Percentiles rank a stretch among this genome's conserved stretches.
These are phyloP conservation scores for Saxicola maurus DNA, from an alignment of 2,797 vertebrate genomes.

Conservation along the genomic window DNA sequence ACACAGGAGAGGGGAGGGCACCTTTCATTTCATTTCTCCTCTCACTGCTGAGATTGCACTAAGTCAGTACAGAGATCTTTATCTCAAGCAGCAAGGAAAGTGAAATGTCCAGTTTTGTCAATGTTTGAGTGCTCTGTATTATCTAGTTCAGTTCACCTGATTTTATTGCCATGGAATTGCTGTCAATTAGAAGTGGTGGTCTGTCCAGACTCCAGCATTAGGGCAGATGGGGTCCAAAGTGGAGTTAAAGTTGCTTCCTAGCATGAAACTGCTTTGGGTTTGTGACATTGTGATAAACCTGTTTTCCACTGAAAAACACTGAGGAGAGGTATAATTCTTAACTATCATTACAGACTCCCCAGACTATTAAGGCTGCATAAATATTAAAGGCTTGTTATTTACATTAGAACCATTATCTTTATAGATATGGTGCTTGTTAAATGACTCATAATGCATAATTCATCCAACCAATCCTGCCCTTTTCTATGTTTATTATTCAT, in stretches of 20 bases:
- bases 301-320: background rate
- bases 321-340: background rate
- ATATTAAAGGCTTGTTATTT: constrained; percentile 49
- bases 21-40: background rate
- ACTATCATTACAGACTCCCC: background rate
- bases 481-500: constrained; percentile 42
- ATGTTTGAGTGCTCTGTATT: background rate
- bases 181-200: background rate
- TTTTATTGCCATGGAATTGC: background rate
- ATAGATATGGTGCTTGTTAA: constrained; percentile 31
- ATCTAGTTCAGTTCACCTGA: background rate
- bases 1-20: background rate
- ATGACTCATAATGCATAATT: constrained; percentile 41
- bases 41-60: background rate
- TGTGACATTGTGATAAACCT: background rate
- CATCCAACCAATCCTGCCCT: constrained; percentile 21
- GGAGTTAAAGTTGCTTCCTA: background rate
- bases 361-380: constrained; percentile 25
- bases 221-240: background rate
- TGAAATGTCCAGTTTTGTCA: background rate
- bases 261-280: background rate
- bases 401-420: constrained; percentile 44
- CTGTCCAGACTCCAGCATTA: background rate
- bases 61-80: background rate
- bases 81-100: background rate